These are phyloP conservation scores for Chrysoperla carnea DNA, from an alignment of 1,140 invertebrate species.

Conservation along the genomic window DNA sequence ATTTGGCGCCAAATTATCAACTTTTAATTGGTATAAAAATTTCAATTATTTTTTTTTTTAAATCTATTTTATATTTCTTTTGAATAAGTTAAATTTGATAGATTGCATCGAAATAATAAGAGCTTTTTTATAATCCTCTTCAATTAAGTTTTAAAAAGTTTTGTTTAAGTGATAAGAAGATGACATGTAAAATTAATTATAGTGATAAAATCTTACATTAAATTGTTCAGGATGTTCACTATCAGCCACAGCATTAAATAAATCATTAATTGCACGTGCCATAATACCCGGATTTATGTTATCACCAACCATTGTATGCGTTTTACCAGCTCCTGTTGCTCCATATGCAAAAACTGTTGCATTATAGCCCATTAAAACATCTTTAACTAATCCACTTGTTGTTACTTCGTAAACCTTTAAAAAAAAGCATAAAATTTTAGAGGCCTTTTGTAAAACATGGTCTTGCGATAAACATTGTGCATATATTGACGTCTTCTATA, in stretches of 20 bases:
- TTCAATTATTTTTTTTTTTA: too few relatives aligned
- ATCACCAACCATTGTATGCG: slow-evolving; percentile 75
- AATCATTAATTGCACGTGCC: slow-evolving; percentile 67
- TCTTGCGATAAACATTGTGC: neutral
- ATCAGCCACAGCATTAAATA: slow-evolving; percentile 51
- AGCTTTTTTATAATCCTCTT: too few relatives aligned
- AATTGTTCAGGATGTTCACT: slow-evolving; percentile 30
- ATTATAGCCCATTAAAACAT: slow-evolving; percentile 80
- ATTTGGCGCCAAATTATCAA: too few relatives aligned
- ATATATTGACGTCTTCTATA: neutral
- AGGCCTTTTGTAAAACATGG: neutral
- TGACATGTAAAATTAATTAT: too few relatives aligned
- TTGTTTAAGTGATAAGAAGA: too few relatives aligned
- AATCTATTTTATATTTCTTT: too few relatives aligned
- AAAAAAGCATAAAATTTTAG: neutral
- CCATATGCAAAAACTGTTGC: slow-evolving; percentile 94
- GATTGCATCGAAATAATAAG: too few relatives aligned
- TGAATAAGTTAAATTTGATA: too few relatives aligned
- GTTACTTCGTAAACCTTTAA: slow-evolving; percentile 63
- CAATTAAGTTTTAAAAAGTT: too few relatives aligned
- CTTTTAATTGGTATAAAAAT: too few relatives aligned
- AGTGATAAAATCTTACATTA: slow-evolving; percentile 27
- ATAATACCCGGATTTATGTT: slow-evolving; percentile 64
- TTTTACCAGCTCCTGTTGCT: slow-evolving; percentile 85
- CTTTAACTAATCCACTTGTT: slow-evolving; percentile 65